Percentiles rank a stretch among this genome's conserved stretches.
Evolutionary conservation across 2,113 vertebrate genomes (phyloP).

Genomic region (Sinocyclocheilus anshuiensis): DNA sequence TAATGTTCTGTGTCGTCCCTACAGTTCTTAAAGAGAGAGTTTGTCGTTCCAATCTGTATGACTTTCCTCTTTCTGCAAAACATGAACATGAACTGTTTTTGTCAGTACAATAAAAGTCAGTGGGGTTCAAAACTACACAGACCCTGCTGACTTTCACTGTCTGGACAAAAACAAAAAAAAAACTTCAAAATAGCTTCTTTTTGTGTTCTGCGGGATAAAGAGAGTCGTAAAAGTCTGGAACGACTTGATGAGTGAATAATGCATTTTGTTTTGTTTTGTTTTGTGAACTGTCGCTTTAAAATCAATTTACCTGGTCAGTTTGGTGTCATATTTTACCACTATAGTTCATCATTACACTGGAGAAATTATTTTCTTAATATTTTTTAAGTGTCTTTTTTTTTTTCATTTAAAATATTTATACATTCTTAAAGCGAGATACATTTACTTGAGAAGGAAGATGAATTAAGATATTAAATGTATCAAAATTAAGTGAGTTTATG

Average conservation of each 20-base stretch:
- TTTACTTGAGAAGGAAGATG: background rate
- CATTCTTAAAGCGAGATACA: background rate
- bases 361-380: background rate
- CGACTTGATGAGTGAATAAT: background rate
- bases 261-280: no score
- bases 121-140: background rate
- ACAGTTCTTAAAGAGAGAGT: background rate
- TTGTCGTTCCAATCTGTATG: background rate
- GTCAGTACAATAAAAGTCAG: background rate
- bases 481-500: background rate
- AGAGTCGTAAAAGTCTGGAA: background rate
- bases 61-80: background rate
- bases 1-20: background rate
- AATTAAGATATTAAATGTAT: background rate
- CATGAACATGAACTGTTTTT: background rate
- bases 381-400: background rate
- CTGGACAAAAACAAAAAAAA: background rate
- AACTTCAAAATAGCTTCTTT: background rate
- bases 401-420: background rate
- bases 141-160: background rate
- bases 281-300: background rate
- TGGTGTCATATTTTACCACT: constrained; percentile 9
- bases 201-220: background rate
- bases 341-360: background rate
- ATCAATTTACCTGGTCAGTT: background rate